A percentile compares a stretch with the other conserved stretches of the same genome.
Conservation (phyloP, 2,113 vertebrate species). For the Bothrops jararaca region DNA sequence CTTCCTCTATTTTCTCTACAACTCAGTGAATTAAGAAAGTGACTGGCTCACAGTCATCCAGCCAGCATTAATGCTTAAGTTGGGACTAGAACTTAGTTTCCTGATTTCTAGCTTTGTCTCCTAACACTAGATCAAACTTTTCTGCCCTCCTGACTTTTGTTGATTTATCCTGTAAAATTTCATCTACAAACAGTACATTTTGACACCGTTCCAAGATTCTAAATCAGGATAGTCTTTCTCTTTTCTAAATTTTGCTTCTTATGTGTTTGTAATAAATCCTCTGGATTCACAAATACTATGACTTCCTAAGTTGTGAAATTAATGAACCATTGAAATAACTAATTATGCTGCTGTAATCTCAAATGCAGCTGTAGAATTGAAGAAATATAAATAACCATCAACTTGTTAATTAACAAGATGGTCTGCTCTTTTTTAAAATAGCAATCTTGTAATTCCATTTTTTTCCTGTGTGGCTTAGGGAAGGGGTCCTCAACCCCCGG, state of each 20-base stretch:
- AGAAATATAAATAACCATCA: slow-evolving; percentile 19
- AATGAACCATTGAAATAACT: slow-evolving; percentile 13
- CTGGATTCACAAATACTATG: not conserved
- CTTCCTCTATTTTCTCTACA: not conserved
- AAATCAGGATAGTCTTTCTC: not conserved
- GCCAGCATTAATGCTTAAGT: not conserved
- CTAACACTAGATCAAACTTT: not conserved
- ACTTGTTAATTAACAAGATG: slow-evolving; percentile 17
- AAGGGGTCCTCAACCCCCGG: too few species aligned
- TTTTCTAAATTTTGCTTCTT: not conserved
- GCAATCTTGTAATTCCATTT: not conserved
- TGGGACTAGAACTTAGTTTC: not conserved
- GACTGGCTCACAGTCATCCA: not conserved
- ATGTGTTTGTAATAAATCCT: not conserved
- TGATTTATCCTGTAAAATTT: not conserved
- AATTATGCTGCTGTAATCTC: slow-evolving; percentile 9
- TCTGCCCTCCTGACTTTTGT: not conserved
- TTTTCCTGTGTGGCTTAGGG: not conserved
- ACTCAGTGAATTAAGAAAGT: not conserved
- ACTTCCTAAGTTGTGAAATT: not conserved
- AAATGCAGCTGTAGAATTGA: slow-evolving; percentile 7
- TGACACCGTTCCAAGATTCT: not conserved
- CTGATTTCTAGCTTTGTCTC: not conserved
- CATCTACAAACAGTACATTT: slow-evolving; percentile 7
- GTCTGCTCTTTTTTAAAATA: slow-evolving; percentile 1